Conservation (phyloP, 92 coral and sea anemone species). For the Heteractis magnifica region DNA sequence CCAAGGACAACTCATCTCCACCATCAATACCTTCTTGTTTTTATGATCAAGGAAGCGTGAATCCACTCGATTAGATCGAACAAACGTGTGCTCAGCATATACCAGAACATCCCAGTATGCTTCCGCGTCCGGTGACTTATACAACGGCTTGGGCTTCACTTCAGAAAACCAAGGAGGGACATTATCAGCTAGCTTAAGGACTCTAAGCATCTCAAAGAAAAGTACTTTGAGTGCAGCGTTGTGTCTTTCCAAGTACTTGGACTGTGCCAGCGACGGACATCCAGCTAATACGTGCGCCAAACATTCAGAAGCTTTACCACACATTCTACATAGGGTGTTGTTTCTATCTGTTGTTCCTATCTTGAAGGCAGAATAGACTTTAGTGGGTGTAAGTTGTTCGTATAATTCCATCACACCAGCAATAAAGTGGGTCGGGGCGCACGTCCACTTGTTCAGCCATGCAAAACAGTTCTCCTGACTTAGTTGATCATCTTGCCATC, state of each 20-base stretch:
- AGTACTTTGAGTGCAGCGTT: too few relatives aligned
- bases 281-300: too few relatives aligned
- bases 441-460: not conserved
- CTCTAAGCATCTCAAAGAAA: too few relatives aligned
- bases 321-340: too few relatives aligned
- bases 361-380: conserved; percentile 1
- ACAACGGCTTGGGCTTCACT: not conserved
- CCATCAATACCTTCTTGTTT: not conserved
- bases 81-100: not conserved
- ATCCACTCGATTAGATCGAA: conserved; percentile 3
- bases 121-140: not conserved
- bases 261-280: too few relatives aligned
- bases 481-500: not conserved
- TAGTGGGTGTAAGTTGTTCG: not conserved
- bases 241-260: too few relatives aligned
- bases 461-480: conserved; percentile 9
- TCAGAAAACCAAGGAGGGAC: too few relatives aligned
- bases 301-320: too few relatives aligned
- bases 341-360: not conserved
- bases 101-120: not conserved
- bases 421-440: conserved; percentile 1
- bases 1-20: conserved; percentile 5
- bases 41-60: not conserved
- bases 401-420: not conserved
- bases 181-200: too few relatives aligned